Evolutionary conservation across 2,888 invertebrate genomes (phyloP).

Genomic region (Parthenolecanium corni): DNA sequence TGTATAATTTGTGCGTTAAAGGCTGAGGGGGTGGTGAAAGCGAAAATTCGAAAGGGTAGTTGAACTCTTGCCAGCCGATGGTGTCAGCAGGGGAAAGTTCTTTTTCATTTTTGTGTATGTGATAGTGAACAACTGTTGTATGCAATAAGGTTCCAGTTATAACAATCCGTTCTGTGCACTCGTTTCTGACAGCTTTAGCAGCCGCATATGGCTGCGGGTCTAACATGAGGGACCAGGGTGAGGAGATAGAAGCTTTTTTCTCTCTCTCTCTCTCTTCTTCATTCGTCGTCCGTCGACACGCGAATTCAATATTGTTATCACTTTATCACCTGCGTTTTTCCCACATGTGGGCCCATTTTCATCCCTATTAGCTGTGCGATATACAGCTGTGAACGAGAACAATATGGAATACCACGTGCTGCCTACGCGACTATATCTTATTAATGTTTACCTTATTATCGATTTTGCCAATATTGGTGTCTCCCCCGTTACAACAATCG

Average conservation of each 20-base stretch:
- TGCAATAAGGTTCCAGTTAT: background rate
- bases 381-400: constrained; percentile 18
- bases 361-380: constrained; percentile 19
- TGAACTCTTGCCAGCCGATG: constrained; percentile 16
- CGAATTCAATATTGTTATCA: constrained; percentile 28
- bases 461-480: constrained; percentile 15
- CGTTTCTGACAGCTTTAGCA: too few relatives aligned
- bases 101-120: background rate
- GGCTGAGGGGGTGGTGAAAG: background rate
- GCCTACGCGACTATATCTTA: constrained; percentile 2
- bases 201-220: constrained; percentile 25
- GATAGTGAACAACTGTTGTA: constrained; percentile 19
- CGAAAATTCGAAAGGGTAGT: constrained; percentile 14
- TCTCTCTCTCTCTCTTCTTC: too few relatives aligned
- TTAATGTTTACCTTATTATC: constrained; percentile 29
- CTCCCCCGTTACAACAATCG: background rate
- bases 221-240: too few relatives aligned
- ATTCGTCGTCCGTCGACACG: constrained; percentile 12
- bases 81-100: background rate
- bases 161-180: too few relatives aligned
- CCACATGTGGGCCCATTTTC: constrained; percentile 26
- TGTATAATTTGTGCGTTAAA: background rate
- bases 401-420: background rate
- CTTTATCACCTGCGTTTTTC: constrained; percentile 29
- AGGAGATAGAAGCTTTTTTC: too few relatives aligned